These are phyloP conservation scores for Pogonophryne albipinna DNA, from an alignment of 2,797 vertebrate species.

Conservation along the genomic window DNA sequence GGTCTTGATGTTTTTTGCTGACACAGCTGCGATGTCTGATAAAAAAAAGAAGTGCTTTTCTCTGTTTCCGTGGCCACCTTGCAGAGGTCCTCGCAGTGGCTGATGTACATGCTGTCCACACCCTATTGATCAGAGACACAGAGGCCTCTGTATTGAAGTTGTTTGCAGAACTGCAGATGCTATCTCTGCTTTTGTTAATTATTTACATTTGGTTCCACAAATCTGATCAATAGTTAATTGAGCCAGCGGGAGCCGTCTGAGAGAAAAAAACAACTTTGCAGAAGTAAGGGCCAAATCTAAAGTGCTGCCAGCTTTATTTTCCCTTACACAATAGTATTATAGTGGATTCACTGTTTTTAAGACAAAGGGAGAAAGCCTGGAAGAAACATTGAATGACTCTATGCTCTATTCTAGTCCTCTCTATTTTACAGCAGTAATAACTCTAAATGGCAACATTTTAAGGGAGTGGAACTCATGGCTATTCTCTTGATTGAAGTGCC, in stretches of 20 bases:
- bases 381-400: constrained; percentile 32
- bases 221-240: constrained; percentile 84
- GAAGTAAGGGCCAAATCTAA: constrained; percentile 43
- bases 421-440: constrained; percentile 47
- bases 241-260: constrained; percentile 60
- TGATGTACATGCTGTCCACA: constrained; percentile 55
- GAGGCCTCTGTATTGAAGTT: constrained; percentile 69
- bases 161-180: constrained; percentile 77
- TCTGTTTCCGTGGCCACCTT: constrained; percentile 60
- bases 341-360: constrained; percentile 29
- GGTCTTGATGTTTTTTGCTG: constrained; percentile 69
- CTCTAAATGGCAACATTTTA: constrained; percentile 60
- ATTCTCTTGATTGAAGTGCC: constrained; percentile 73
- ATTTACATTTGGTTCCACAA: constrained; percentile 78
- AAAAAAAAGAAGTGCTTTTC: constrained; percentile 68
- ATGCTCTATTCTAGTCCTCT: constrained; percentile 25
- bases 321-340: constrained; percentile 4
- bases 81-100: constrained; percentile 50
- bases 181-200: constrained; percentile 80
- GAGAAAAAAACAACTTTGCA: constrained; percentile 62
- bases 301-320: constrained; percentile 41
- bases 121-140: constrained; percentile 76
- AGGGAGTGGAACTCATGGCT: constrained; percentile 47
- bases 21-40: constrained; percentile 71
- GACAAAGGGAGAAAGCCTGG: constrained; percentile 9